Evolutionary conservation across 1,140 invertebrate genomes (phyloP), one percentile per base, ranked within the genome.

Genomic region (Coboldia fuscipes): DNA sequence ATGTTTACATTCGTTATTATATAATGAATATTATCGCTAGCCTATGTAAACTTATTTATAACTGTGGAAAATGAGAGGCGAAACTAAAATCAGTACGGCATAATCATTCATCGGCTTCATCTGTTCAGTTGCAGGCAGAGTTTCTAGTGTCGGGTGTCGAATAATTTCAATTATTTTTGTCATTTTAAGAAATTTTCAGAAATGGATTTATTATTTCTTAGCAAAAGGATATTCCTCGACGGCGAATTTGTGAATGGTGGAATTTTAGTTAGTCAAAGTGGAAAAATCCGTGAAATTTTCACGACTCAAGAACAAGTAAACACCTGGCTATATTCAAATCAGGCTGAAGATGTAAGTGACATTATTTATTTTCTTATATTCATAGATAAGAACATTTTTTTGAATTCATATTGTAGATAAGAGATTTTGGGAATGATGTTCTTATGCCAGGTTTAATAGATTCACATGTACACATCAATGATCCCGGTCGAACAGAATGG

Each of bases 401-500:
- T 30, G 6, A 30, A 9, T 16, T 16, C 12, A 12, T 13, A 7
- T 30, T 47, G 3, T 22, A 66, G 66, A 51, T 72, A 2, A 50
- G 63, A 12, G 66, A 75, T 50, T 70, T 65, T 32, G 72, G 67
- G 2, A 54, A 66, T 26, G 39, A 58, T 27, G 56, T 73, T 3
- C 37, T 80, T 14, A 70, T 90, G 60, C 71, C 84, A 9, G 86
- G 78, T 14, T 56, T 90, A 2, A 79, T 92, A 26, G 85, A 90
- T 56, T 69, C 82, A 1, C 84, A 90, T 48, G 83, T 89, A 1
- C 83, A 90, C 46, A 65, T 89, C 4, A 73, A 86, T 41, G 84
- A 89, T 51, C 85, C 84, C 2, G 85, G 85, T 1, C 57, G 72
- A 13, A 70, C 65, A 0, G 63, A 69, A 9, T 76, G 71, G 71